These are phyloP conservation scores for Pteronotus mesoamericanus DNA, from an alignment of 2,797 vertebrate species.

Conservation along the genomic window DNA sequence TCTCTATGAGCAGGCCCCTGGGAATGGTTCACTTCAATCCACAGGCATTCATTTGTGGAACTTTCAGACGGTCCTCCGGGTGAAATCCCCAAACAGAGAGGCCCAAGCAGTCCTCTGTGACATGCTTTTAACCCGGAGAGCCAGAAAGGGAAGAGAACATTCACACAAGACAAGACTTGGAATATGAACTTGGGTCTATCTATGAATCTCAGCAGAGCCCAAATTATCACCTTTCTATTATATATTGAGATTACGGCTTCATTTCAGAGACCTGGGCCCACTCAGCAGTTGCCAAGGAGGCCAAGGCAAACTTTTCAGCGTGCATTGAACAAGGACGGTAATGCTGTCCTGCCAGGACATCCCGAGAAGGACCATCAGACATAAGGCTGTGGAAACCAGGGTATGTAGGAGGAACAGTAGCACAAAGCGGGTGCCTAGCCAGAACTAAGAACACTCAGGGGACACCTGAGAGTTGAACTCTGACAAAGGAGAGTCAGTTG, in stretches of 20 bases:
- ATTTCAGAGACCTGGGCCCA: neutral
- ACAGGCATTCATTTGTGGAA: neutral
- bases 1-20: neutral
- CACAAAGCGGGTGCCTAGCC: neutral
- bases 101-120: neutral
- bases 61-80: neutral
- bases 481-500: neutral
- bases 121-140: neutral
- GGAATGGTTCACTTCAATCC: neutral
- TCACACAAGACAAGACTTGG: neutral
- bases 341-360: neutral
- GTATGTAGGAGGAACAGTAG: neutral
- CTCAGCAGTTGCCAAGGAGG: neutral
- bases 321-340: neutral
- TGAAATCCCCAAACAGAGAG: neutral
- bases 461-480: neutral
- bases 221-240: neutral
- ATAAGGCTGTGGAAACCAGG: neutral
- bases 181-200: neutral
- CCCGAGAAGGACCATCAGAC: neutral
- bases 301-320: neutral
- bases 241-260: neutral
- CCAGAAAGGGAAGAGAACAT: constrained; percentile 13
- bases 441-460: neutral
- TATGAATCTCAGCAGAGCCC: neutral